Conservation (phyloP, 2,113 vertebrate genomes). For the Apaloderma vittatum region DNA sequence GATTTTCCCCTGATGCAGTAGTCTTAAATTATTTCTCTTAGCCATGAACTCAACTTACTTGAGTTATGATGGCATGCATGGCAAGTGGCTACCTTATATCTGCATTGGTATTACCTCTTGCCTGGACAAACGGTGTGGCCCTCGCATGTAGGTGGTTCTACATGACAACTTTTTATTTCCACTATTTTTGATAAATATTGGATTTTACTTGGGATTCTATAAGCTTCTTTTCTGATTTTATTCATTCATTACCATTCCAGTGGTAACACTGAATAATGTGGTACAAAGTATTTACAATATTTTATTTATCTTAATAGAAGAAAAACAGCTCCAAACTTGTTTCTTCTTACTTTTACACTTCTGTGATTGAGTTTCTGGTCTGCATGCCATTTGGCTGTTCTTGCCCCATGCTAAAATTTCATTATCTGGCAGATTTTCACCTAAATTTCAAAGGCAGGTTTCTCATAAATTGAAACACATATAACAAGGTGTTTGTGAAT, state of each 20-base stretch:
- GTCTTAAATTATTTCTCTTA: constrained; percentile 19
- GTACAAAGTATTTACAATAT: constrained; percentile 57
- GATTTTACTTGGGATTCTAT: not conserved
- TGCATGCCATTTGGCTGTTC: constrained; percentile 17
- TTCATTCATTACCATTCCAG: constrained; percentile 60
- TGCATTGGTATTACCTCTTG: not conserved
- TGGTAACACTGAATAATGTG: constrained; percentile 19
- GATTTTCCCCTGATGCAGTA: constrained; percentile 9
- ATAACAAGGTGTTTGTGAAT: not conserved
- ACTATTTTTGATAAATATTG: not conserved
- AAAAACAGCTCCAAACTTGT: not conserved
- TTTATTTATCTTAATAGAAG: constrained; percentile 44
- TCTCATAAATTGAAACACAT: not conserved
- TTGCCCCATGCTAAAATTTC: constrained; percentile 7
- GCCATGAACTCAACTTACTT: not conserved
- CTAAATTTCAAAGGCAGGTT: not conserved
- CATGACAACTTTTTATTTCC: constrained; percentile 1
- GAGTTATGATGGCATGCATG: not conserved
- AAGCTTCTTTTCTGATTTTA: not conserved
- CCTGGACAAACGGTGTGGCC: not conserved
- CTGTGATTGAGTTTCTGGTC: constrained; percentile 21
- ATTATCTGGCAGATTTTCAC: not conserved
- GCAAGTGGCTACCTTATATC: not conserved
- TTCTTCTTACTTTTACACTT: constrained; percentile 5
- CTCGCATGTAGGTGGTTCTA: not conserved